Percentiles rank a stretch among this genome's conserved stretches.
Evolutionary conservation across 2,113 vertebrate genomes (phyloP).

Genomic region (Brienomyrus brachyistius): DNA sequence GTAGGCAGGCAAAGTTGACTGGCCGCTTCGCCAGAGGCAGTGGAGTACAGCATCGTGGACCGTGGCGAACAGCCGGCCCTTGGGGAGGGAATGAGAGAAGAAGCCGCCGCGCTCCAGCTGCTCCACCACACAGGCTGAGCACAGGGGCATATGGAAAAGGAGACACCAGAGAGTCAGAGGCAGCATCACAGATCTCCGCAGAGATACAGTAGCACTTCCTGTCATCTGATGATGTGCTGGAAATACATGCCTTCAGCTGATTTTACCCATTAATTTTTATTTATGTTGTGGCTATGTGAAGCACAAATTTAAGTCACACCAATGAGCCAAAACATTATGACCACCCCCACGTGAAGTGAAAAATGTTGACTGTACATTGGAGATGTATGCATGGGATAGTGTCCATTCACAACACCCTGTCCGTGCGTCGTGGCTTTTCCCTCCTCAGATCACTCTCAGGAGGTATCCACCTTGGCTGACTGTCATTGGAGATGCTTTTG

Average conservation of each 20-base stretch:
- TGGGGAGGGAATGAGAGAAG: conserved; percentile 74
- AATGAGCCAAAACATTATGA: background rate
- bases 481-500: background rate
- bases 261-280: background rate
- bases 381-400: too few relatives aligned
- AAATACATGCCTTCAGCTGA: background rate
- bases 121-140: conserved; percentile 64
- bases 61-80: conserved; percentile 72
- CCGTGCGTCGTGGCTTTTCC: background rate
- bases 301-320: background rate
- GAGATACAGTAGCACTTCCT: background rate
- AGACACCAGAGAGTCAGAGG: rapidly evolving
- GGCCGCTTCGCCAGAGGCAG: conserved; percentile 45
- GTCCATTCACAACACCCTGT: background rate
- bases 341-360: background rate
- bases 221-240: background rate
- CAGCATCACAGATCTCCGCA: background rate
- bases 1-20: conserved; percentile 26
- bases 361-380: too few relatives aligned
- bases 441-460: background rate
- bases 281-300: background rate
- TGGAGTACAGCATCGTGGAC: conserved; percentile 74
- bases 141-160: background rate
- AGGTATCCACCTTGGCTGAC: background rate
- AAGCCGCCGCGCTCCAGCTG: conserved; percentile 77